Evolutionary conservation across 2,113 vertebrate species (phyloP), one percentile per base, ranked within the genome.

Genomic region (Glaucomys volans): DNA sequence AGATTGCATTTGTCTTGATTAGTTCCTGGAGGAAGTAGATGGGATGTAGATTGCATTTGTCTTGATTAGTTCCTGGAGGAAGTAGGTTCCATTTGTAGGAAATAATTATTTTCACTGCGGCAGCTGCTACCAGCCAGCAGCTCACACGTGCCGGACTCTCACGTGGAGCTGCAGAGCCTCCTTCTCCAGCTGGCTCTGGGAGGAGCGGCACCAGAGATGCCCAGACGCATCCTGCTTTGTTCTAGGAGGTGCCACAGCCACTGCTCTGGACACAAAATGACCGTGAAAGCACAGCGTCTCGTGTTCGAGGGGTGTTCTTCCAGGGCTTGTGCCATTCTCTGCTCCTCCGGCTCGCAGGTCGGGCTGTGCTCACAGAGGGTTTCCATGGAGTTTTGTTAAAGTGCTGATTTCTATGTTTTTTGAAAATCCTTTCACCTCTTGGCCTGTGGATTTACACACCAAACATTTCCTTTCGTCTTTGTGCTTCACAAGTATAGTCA

Each of bases 71-170:
- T 59, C 12, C 91, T 74, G 44, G 64, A 97, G 90, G 81, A 98
- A 85, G 80, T 71, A 54, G 71, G 83, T 17, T 97, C 94, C 52
- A 74, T 94, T 91, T 94, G 95, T 64, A 80, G 84, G 87, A 72
- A 88, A 72, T 85, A 35, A 96, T 93, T 94, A 95, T 94, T 95
- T 91, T 96, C 77, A 62, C 92, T 30, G 2, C 95, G 86, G 92
- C 91, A 97, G 87, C 97, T 85, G 87, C 67, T 90, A 71, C 40
- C 18, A 62, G n/a, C 95, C 37, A 57, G 17, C 54, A 67, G 32
- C 5, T 50, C 37, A 75, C 96, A 96, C 37, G 88, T 95, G 96
- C 77, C 4, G 13, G 62, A 12, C 67, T 44, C 28, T 89, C 94
- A 94, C 82, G 5, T 76, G 89, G 93, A 87, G 69, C 35, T 1